Base-by-base conservation (phyloP, 2,113 vertebrate genomes). In the Sisor rabdophorus region DNA sequence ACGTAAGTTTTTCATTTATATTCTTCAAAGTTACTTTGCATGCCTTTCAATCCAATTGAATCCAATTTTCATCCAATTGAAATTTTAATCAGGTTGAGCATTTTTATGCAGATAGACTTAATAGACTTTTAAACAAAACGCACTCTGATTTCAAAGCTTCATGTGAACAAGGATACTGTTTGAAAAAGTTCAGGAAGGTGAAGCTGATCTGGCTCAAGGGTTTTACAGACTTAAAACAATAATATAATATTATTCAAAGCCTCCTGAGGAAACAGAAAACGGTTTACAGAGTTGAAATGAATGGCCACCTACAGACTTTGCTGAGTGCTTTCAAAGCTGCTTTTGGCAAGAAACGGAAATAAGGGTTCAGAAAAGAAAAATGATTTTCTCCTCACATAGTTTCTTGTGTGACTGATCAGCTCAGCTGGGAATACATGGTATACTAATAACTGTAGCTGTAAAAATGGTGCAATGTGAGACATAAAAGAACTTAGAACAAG, bases 181-280 rank as follows among this genome's bases (percentile, higher is more conserved):
- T 67, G 19, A 79, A 82, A 78, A 68, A 11, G 28, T 63, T 30
- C 60, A 16, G 32, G 71, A 84, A 83, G 73, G 79, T 81, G 64
- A 79, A 88, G 79, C 79, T 80, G 70, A 65, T 17, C 40, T 60
- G 75, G 22, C n/a, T 24, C 1, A 22, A 47, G 44, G 48, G 44
- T 67, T 24, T 52, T 11, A 28, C 13, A 68, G 47, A 68, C 8
- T 28, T 44, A 55, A 32, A 32, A 47, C 11, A 50, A 74, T 24
- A 73, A 80, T 86, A 84, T 76, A 81, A 47, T 78, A 82, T 82
- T 75, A 86, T 86, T 89, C 80, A 73, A 77, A 79, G 79, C 83
- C 65, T 78, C 78, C 81, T 28, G 58, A 82, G 77, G 83, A 56
- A 84, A 78, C 20, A 80, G 81, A 81, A 79, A 85, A 81, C 84